Evolutionary conservation across 2,888 invertebrate genomes (phyloP).

Genomic region (Nebria salina): DNA sequence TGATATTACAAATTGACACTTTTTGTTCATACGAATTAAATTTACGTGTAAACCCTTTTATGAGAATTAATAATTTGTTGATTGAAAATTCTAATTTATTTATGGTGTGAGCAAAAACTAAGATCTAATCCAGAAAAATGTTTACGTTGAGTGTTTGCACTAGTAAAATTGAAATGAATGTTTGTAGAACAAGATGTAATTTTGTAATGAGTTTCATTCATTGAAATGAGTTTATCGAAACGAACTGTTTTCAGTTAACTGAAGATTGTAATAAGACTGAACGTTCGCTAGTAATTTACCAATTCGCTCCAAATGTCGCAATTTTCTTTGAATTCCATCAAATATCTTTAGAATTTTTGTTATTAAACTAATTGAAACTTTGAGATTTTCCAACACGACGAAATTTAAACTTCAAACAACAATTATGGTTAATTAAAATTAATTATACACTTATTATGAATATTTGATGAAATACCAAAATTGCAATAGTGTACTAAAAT

Average conservation of each 20-base stretch:
- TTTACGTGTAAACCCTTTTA: no score
- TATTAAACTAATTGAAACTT: background rate
- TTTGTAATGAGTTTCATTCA: conserved; percentile 26
- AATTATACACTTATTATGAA: no score
- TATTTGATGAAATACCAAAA: no score
- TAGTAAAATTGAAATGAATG: conserved; percentile 19
- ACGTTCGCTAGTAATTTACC: background rate
- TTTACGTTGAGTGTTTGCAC: background rate
- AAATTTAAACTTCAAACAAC: no score
- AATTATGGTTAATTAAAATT: no score
- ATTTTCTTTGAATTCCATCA: background rate
- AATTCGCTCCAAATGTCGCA: background rate
- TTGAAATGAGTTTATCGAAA: background rate
- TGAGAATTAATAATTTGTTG: no score
- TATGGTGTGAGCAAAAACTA: background rate
- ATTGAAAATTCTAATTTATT: no score
- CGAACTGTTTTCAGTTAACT: background rate
- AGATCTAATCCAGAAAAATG: background rate
- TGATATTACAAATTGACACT: no score
- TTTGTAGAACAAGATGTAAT: conserved; percentile 14
- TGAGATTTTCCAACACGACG: background rate
- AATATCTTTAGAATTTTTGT: background rate
- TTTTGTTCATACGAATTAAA: no score
- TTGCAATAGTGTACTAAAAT: no score
- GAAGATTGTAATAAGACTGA: background rate